A percentile compares a stretch with the other conserved stretches of the same genome.
Conservation (phyloP, 2,113 vertebrate genomes). For the Mesoclemmys tuberculata region DNA sequence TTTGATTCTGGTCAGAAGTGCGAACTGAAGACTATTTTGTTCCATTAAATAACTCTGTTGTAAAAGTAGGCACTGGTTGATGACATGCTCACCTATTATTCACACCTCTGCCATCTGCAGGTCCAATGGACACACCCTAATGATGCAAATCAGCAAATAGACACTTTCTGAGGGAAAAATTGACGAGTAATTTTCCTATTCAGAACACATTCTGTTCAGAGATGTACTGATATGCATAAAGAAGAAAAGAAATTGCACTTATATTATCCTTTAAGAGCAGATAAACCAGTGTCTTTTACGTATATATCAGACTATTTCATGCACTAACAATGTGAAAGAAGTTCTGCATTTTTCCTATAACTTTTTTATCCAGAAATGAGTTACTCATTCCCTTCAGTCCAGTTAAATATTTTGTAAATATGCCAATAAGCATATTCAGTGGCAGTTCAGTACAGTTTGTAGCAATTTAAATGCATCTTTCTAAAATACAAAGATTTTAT, state of each 20-base stretch:
- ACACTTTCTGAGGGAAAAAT: not conserved
- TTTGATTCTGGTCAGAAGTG: no score
- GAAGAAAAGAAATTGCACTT: not conserved
- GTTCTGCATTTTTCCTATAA: not conserved
- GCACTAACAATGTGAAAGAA: no score
- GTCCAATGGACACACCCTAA: no score
- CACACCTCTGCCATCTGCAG: no score
- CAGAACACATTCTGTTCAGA: not conserved
- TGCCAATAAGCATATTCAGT: not conserved
- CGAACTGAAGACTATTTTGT: no score
- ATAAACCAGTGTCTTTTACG: no score
- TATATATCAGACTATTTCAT: no score
- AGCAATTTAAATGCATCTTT: constrained; percentile 1
- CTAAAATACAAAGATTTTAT: not conserved
- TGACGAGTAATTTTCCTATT: not conserved
- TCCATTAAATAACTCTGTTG: no score
- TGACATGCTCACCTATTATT: no score
- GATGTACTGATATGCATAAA: rapidly evolving
- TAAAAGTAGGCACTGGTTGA: no score
- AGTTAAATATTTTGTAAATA: not conserved
- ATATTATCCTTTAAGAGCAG: no score
- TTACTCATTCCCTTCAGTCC: not conserved
- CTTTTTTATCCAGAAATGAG: not conserved
- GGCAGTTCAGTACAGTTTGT: not conserved
- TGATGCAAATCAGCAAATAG: not conserved